These are phyloP conservation scores for Paramisgurnus dabryanus DNA, from an alignment of 2,113 vertebrate genomes.

Conservation along the genomic window DNA sequence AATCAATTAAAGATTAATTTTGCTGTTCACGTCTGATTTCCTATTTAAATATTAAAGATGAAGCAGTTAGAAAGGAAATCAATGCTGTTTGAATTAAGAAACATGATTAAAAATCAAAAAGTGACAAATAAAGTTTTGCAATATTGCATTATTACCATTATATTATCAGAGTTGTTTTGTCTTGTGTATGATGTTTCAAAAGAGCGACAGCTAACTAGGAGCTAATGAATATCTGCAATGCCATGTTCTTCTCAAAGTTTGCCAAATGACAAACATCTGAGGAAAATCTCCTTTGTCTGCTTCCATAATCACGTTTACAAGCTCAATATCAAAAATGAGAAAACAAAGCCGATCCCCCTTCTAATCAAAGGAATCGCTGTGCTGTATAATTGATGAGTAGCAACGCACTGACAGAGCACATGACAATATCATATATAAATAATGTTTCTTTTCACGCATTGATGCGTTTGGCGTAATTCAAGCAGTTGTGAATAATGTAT, in stretches of 20 bases:
- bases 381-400: constrained; percentile 57
- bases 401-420: constrained; percentile 53
- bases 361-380: constrained; percentile 62
- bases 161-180: background rate
- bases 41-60: background rate
- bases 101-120: constrained; percentile 3
- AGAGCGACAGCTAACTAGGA: constrained; percentile 8
- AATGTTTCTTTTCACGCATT: constrained; percentile 50
- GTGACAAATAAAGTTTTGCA: background rate
- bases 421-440: constrained; percentile 55
- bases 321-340: constrained; percentile 34
- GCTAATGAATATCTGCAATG: constrained; percentile 19
- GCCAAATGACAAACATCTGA: constrained; percentile 42
- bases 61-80: background rate
- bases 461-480: constrained; percentile 47
- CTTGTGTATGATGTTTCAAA: background rate
- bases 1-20: background rate
- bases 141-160: constrained; percentile 6
- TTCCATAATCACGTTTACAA: constrained; percentile 50
- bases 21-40: background rate
- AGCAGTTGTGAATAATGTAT: constrained; percentile 68
- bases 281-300: constrained; percentile 38
- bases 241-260: constrained; percentile 14
- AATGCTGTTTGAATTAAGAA: too few species aligned
- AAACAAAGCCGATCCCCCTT: constrained; percentile 26